A percentile compares a stretch with the other conserved stretches of the same genome.
These are phyloP conservation scores for Virgularia gustaviana DNA, from an alignment of 92 coral and sea anemone genomes.

Conservation along the genomic window DNA sequence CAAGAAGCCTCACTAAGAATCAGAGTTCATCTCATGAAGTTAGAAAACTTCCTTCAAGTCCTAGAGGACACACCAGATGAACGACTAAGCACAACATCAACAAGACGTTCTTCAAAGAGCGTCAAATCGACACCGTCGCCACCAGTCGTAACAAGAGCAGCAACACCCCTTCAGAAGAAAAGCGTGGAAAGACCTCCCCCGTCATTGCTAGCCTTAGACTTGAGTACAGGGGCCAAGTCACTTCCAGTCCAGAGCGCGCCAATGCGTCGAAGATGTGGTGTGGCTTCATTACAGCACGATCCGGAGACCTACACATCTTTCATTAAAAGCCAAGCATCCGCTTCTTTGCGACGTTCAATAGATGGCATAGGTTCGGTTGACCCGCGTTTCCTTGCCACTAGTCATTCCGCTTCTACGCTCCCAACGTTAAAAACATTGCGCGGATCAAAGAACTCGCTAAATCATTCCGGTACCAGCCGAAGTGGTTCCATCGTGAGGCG, in stretches of 20 bases:
- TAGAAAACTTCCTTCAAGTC: conserved; percentile 26
- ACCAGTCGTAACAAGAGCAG: neutral
- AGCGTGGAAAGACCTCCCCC: no score
- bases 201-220: no score
- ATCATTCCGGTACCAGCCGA: conserved; percentile 3
- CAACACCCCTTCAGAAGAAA: neutral
- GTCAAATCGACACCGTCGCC: neutral
- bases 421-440: neutral
- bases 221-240: no score
- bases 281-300: conserved; percentile 31
- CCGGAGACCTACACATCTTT: conserved; percentile 37
- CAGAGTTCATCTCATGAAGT: conserved; percentile 29
- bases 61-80: neutral
- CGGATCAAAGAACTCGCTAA: neutral
- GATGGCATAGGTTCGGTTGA: neutral
- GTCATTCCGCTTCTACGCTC: neutral
- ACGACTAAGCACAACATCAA: neutral
- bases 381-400: neutral
- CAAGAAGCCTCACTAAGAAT: conserved; percentile 39
- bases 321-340: conserved; percentile 1
- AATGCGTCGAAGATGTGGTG: conserved; percentile 27
- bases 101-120: conserved; percentile 10
- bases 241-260: no score
- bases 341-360: neutral
- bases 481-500: conserved; percentile 5